phyloP scores from a whole-genome alignment of 1,140 invertebrate genomes.

The Macrotrachela quadricornifera region DNA sequence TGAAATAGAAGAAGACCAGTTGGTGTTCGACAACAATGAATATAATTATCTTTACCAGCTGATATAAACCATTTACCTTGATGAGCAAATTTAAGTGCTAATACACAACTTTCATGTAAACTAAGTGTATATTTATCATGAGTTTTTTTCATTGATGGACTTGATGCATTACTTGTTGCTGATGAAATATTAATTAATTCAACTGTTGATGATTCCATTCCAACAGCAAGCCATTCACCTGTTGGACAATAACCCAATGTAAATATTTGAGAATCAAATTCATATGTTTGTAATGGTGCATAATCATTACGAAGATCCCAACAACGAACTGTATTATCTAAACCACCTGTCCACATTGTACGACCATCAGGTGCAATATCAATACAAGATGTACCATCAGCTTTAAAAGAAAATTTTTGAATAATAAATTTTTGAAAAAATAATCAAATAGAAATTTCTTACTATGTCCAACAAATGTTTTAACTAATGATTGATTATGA shows the following conservation, averaged over 20 bases:
- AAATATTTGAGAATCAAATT: constrained; percentile 73
- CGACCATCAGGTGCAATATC: constrained; percentile 87
- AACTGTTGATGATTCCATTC: constrained; percentile 91
- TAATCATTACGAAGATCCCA: constrained; percentile 76
- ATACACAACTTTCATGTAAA: constrained; percentile 90
- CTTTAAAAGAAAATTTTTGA: constrained; percentile 47
- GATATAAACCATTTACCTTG: constrained; percentile 97
- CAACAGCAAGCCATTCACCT: constrained; percentile 83
- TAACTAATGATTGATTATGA: constrained; percentile 66
- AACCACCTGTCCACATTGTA: constrained; percentile 85
- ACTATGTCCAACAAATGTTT: constrained; percentile 13
- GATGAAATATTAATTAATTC: constrained; percentile 62
- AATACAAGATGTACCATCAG: constrained; percentile 86
- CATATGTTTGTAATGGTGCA: constrained; percentile 66
- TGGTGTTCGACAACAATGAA: constrained; percentile 92
- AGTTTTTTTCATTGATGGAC: constrained; percentile 42
- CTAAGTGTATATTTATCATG: constrained; percentile 83
- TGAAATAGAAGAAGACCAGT: constrained; percentile 94
- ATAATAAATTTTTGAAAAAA: constrained; percentile 3
- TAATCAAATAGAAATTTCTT: too few relatives aligned
- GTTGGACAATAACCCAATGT: constrained; percentile 88
- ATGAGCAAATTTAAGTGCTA: constrained; percentile 80
- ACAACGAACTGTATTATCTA: constrained; percentile 83
- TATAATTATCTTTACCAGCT: constrained; percentile 89
- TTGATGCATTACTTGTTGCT: constrained; percentile 43